These are phyloP conservation scores for Xanthia icteritia DNA, from an alignment of 2,888 invertebrate species.

Conservation along the genomic window DNA sequence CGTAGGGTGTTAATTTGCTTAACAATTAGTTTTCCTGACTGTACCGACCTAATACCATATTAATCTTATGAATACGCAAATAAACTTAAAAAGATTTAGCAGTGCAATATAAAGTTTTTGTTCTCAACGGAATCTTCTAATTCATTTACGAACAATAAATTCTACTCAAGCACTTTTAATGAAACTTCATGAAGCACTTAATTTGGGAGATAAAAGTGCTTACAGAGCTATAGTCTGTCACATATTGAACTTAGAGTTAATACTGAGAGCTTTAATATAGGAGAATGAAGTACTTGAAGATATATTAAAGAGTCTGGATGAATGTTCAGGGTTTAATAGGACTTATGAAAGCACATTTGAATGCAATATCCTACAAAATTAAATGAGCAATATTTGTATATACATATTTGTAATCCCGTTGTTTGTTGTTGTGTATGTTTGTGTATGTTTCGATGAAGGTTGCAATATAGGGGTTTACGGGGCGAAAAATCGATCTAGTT, in stretches of 20 bases:
- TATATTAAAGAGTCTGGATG: neutral
- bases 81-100: neutral
- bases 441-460: no score
- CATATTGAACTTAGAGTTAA: constrained; percentile 24
- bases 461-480: no score
- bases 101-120: neutral
- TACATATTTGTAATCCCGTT: no score
- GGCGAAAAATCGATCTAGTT: no score
- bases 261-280: neutral
- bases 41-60: neutral
- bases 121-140: constrained; percentile 1
- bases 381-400: no score
- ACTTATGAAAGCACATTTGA: neutral
- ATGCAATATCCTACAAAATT: no score
- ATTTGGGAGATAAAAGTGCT: constrained; percentile 28
- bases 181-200: constrained; percentile 35
- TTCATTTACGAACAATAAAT: constrained; percentile 25
- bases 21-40: neutral
- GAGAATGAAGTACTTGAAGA: constrained; percentile 21
- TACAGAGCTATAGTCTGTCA: constrained; percentile 1
- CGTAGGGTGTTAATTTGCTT: neutral
- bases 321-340: neutral
- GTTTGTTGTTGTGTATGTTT: no score
- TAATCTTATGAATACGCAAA: neutral
- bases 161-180: constrained; percentile 33